Base-by-base conservation (phyloP, 2,888 invertebrate genomes). In the Poecilus cupreus region DNA sequence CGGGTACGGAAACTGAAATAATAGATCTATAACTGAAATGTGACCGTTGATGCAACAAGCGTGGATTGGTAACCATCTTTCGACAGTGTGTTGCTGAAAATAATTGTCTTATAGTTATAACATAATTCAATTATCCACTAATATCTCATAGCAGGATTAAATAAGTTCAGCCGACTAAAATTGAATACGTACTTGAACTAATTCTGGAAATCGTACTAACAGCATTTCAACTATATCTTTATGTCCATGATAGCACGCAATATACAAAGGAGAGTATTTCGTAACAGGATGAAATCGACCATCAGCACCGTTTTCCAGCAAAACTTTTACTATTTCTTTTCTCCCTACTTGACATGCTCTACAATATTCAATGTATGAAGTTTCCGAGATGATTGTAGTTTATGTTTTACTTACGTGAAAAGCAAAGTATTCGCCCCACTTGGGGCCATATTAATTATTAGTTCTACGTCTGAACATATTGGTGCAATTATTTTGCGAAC, bases 41-140 rank as follows among this genome's bases (percentile, higher is more conserved):
- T 97, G 97, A 0, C 97, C 97, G 85, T 96, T 96, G 86, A 97
- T 96, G 83, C 96, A 95, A 51, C 97, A 97, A 5, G 97, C 97
- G 90, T 98, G 98, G 20, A 98, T 91, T 0, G 98, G 98, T 82
- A 97, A 90, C 96, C 97, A 97, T 85, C 95, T 94, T 88, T 98
- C 98, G 0, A 97, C 96, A 0, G 98, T 98, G 84, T 95, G 93
- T 90, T 95, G 94, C 92, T 94, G 90, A 0, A 86, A 84, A 82
- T 86, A 85, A 60, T n/a, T n/a, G n/a, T n/a, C n/a, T n/a, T n/a
- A n/a, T n/a, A n/a, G n/a, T n/a, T n/a, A n/a, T n/a, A n/a, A n/a
- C 57, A 46, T n/a, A 43, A n/a, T 4, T 39, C 74, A 68, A 22
- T 11, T 80, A 74, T n/a, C n/a, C n/a, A n/a, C n/a, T n/a, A n/a